phyloP scores from a whole-genome alignment of 2,888 invertebrate genomes.

The Lordiphosa fenestrarum region DNA sequence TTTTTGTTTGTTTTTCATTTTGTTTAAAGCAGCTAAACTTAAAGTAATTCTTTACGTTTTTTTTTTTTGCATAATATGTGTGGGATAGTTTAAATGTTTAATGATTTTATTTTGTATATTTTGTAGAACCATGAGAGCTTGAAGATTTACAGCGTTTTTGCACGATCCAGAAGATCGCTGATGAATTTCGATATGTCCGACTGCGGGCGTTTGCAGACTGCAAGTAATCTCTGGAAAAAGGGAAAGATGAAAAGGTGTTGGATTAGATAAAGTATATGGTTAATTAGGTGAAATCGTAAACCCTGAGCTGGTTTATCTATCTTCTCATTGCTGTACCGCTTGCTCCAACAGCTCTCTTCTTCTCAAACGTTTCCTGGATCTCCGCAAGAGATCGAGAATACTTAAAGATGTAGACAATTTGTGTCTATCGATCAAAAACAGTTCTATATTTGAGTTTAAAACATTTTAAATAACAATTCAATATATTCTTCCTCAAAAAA shows the following conservation, averaged over 20 bases:
- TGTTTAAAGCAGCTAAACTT: slow-evolving; percentile 69
- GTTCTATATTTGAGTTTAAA: no score
- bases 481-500: no score
- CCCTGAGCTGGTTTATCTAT: no score
- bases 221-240: slow-evolving; percentile 85
- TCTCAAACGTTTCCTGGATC: no score
- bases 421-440: no score
- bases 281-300: no score
- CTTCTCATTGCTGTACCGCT: no score
- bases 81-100: slow-evolving; percentile 16
- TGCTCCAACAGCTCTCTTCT: no score
- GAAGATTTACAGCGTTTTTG: slow-evolving; percentile 86
- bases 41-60: slow-evolving; percentile 42
- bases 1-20: not conserved
- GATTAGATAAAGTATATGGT: no score
- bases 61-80: slow-evolving; percentile 44
- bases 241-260: slow-evolving; percentile 6
- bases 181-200: slow-evolving; percentile 95
- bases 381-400: no score
- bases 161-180: slow-evolving; percentile 92
- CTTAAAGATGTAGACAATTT: no score
- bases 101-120: slow-evolving; percentile 30
- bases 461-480: no score
- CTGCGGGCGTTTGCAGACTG: slow-evolving; percentile 92
- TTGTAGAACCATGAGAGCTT: slow-evolving; percentile 21